Evolutionary conservation across 2,888 invertebrate species (phyloP).

Genomic region (Eustalomyia histrio): DNA sequence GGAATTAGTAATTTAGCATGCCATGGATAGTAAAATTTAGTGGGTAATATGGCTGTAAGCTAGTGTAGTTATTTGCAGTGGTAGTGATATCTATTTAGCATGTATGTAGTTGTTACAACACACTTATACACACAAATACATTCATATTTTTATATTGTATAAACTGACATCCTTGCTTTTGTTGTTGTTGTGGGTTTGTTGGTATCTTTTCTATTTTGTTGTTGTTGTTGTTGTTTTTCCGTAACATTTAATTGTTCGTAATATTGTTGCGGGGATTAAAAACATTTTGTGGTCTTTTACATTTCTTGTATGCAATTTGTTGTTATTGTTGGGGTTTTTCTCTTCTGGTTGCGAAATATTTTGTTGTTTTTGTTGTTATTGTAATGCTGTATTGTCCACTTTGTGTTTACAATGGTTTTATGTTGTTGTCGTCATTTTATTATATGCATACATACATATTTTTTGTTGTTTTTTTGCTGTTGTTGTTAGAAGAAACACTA

Average conservation of each 20-base stretch:
- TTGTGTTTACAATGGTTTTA: conserved; percentile 32
- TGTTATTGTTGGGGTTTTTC: conserved; percentile 23
- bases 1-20: too few species aligned
- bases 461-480: neutral
- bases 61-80: too few species aligned
- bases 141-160: too few species aligned
- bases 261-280: conserved; percentile 62
- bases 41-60: too few species aligned
- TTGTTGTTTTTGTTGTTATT: conserved; percentile 12
- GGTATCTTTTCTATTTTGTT: neutral
- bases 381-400: conserved; percentile 21
- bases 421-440: conserved; percentile 43
- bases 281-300: conserved; percentile 53
- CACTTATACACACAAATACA: too few species aligned
- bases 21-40: too few species aligned
- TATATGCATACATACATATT: neutral
- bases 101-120: too few species aligned
- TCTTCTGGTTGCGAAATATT: neutral
- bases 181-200: conserved; percentile 8
- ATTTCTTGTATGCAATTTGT: conserved; percentile 32
- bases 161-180: neutral
- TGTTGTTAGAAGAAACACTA: neutral
- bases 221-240: conserved; percentile 6
- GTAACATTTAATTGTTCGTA: conserved; percentile 65
- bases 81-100: too few species aligned